phyloP scores from a whole-genome alignment of 2,888 invertebrate species.

The Operophtera brumata region DNA sequence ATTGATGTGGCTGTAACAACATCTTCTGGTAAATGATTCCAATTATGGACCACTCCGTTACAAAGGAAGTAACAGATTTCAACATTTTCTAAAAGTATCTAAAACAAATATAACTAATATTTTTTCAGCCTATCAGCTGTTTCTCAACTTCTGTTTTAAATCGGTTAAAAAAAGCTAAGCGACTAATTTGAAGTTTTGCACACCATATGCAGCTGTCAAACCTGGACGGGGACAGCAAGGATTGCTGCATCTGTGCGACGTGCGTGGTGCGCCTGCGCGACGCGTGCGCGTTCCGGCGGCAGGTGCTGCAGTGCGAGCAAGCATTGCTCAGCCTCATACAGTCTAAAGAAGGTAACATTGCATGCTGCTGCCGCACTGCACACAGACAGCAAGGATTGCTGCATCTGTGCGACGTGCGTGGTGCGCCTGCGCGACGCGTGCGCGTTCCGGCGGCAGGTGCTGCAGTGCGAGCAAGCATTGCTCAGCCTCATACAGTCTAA shows the following conservation, averaged over 20 bases:
- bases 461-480: conserved; percentile 61
- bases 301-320: conserved; percentile 47
- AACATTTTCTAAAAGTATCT: no score
- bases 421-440: conserved; percentile 54
- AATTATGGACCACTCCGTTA: no score
- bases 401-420: conserved; percentile 69
- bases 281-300: conserved; percentile 54
- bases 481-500: conserved; percentile 47
- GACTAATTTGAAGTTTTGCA: neutral
- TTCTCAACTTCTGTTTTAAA: no score
- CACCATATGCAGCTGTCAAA: conserved; percentile 51
- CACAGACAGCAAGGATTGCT: conserved; percentile 48
- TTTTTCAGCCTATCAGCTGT: no score
- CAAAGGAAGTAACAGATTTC: no score
- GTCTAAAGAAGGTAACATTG: neutral
- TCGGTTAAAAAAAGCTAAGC: no score
- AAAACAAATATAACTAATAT: no score
- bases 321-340: neutral
- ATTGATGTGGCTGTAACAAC: no score
- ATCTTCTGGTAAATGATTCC: no score
- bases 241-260: conserved; percentile 59
- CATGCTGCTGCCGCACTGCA: conserved; percentile 49
- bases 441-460: conserved; percentile 59
- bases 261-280: conserved; percentile 64
- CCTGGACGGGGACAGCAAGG: conserved; percentile 53